Evolutionary conservation across 2,113 vertebrate genomes (phyloP).

Genomic region (Todiramphus saurophagus): DNA sequence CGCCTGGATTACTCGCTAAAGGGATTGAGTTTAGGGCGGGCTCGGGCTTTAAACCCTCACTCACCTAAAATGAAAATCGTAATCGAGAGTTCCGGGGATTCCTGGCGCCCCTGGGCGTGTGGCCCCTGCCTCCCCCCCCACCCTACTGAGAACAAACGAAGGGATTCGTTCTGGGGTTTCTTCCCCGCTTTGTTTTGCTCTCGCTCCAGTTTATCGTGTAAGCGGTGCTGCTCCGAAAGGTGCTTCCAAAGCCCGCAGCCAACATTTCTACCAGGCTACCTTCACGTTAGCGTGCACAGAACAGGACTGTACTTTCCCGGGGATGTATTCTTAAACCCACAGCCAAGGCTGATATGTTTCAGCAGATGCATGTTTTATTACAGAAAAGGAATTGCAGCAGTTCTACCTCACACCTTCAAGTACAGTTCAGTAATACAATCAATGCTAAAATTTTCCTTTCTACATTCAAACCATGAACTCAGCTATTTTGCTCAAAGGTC

Average conservation of each 20-base stretch:
- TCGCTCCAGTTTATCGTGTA: neutral
- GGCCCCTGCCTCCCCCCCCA: too few relatives aligned
- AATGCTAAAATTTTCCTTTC: neutral
- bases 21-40: neutral
- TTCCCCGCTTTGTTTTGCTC: neutral
- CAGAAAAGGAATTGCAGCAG: neutral
- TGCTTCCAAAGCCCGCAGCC: neutral
- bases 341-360: neutral
- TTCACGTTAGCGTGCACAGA: neutral
- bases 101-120: too few relatives aligned
- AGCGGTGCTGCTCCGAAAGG: neutral
- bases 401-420: neutral
- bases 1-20: neutral
- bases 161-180: neutral
- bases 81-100: neutral
- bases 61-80: neutral
- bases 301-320: accelerated
- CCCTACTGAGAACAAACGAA: neutral
- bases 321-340: neutral
- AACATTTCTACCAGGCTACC: neutral
- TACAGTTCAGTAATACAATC: neutral
- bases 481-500: neutral
- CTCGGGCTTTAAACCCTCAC: neutral
- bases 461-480: neutral
- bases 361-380: neutral